Evolutionary conservation across 2,797 vertebrate species (phyloP).

Genomic region (Phoeniculus purpureus): DNA sequence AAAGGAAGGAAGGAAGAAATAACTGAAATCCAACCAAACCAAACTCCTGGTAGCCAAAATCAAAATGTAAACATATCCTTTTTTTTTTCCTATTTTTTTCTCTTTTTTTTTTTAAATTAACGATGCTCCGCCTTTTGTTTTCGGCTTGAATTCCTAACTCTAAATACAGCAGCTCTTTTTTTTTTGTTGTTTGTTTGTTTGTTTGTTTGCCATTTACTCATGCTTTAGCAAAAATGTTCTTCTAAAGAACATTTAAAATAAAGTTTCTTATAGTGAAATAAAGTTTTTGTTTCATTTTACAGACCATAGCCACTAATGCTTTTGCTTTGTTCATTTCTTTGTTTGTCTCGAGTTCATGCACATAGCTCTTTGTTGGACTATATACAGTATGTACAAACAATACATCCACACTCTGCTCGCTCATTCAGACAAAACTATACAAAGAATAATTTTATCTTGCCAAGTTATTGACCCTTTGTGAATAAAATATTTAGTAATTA

Average conservation of each 20-base stretch:
- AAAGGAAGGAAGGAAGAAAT: conserved; percentile 67
- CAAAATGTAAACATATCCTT: conserved; percentile 93
- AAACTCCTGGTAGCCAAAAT: conserved; percentile 95
- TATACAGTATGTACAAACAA: conserved; percentile 99
- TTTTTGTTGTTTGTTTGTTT: not conserved
- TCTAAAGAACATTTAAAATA: conserved; percentile 99
- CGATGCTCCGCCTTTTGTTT: conserved; percentile 92
- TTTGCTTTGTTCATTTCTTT: conserved; percentile 93
- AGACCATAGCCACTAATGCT: conserved; percentile 99
- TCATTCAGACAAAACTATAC: conserved; percentile 99
- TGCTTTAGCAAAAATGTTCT: conserved; percentile 99
- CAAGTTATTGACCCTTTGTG: conserved; percentile 98
- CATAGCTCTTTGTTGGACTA: conserved; percentile 96
- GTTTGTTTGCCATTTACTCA: conserved; percentile 89
- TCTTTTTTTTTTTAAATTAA: conserved; percentile 76
- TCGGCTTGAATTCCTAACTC: conserved; percentile 83
- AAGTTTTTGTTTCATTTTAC: conserved; percentile 97
- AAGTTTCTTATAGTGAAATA: conserved; percentile 99
- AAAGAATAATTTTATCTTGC: conserved; percentile 98
- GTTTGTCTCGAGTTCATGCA: conserved; percentile 95
- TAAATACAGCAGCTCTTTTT: conserved; percentile 96
- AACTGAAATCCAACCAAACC: conserved; percentile 75
- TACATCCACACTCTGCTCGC: conserved; percentile 96
- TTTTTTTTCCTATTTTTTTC: conserved; percentile 77
- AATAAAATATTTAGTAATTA: conserved; percentile 97